Evolutionary conservation across 2,113 vertebrate genomes (phyloP).

Genomic region (Channa maculata): DNA sequence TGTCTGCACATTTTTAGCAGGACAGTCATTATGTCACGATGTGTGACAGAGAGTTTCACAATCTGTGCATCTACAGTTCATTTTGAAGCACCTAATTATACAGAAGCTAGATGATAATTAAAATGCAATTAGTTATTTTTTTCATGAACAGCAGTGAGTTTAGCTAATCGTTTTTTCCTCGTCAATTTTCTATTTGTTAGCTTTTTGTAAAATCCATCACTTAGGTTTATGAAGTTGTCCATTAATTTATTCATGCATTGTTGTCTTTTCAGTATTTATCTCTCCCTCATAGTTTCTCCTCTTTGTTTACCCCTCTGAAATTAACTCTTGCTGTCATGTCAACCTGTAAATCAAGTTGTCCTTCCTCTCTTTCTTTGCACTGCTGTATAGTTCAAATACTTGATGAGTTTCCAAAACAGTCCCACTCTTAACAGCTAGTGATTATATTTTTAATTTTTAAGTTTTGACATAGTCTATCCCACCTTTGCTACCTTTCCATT

Average conservation of each 20-base stretch:
- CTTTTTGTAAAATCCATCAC: too few species aligned
- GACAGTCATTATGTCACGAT: background rate
- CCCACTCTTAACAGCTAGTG: background rate
- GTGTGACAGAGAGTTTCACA: background rate
- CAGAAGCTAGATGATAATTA: background rate
- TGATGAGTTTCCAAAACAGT: conserved; percentile 1
- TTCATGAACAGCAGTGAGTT: background rate
- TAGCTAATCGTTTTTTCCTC: too few species aligned
- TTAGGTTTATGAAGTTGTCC: background rate
- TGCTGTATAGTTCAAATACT: background rate
- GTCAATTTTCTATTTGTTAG: too few species aligned
- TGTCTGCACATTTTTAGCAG: conserved; percentile 15
- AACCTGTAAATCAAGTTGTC: conserved; percentile 4
- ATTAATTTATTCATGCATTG: background rate
- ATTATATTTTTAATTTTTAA: conserved; percentile 1
- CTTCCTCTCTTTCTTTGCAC: background rate
- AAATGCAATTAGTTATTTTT: background rate
- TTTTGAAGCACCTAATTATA: conserved; percentile 3
- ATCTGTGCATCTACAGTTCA: background rate
- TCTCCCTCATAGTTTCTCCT: background rate
- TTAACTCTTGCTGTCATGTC: background rate
- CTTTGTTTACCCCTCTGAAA: conserved; percentile 20
- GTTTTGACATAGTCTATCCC: conserved; percentile 20
- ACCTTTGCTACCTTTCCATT: conserved; percentile 13
- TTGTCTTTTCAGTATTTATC: background rate